These are phyloP conservation scores for Xiphorhynchus elegans DNA, from an alignment of 2,113 vertebrate species.

Conservation along the genomic window DNA sequence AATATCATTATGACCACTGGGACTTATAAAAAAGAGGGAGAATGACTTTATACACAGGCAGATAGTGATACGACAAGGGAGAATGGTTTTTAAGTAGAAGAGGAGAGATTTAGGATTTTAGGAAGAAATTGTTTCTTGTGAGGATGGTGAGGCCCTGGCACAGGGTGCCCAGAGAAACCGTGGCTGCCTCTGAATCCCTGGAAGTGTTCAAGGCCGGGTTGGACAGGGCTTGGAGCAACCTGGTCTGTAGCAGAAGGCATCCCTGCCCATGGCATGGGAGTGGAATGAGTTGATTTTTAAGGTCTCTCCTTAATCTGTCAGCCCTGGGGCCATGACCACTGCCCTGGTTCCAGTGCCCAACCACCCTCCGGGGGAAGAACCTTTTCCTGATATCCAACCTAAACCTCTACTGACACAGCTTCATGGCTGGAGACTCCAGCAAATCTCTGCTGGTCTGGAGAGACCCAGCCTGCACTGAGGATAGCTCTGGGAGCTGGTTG, in stretches of 20 bases:
- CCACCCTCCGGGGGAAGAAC: background rate
- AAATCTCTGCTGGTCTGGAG: background rate
- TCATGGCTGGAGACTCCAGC: background rate
- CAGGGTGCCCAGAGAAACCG: background rate
- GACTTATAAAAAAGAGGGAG: background rate
- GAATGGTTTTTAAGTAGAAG: background rate
- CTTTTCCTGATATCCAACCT: background rate
- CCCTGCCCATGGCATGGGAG: background rate
- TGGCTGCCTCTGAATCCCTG: background rate
- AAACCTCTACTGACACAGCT: background rate
- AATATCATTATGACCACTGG: background rate
- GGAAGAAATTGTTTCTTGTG: background rate
- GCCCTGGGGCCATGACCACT: background rate
- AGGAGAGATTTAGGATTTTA: background rate
- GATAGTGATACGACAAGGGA: background rate
- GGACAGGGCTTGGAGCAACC: background rate
- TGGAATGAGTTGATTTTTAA: background rate
- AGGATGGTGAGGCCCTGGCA: background rate
- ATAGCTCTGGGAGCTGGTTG: background rate
- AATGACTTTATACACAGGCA: background rate
- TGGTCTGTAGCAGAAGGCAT: background rate
- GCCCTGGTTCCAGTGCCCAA: background rate
- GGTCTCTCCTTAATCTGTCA: background rate
- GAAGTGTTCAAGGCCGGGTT: background rate
- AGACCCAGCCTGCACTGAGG: background rate